Base-by-base conservation (phyloP, 2,888 invertebrate genomes). In the Drosophila mettleri region DNA sequence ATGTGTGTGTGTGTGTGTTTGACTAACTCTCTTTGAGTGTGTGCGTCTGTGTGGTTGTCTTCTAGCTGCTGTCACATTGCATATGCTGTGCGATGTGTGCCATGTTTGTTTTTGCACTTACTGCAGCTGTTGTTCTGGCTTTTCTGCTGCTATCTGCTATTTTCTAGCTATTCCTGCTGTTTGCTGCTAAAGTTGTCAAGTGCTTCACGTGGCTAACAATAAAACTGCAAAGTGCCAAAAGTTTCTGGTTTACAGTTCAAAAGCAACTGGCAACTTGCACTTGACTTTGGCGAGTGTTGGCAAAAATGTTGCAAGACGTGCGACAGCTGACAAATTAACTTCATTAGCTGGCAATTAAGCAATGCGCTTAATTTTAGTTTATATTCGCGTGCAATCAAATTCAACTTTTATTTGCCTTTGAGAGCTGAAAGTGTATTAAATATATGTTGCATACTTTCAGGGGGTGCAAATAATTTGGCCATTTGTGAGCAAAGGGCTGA, bases 141-240 rank as follows among this genome's bases (percentile, higher is more conserved):
- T 16, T 31, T 65, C 16, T 46, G 29, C 2, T 45, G 41, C 8
- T 5, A 2, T 34, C 9, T 45, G 27, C 14, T 7, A 31, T 20
- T 46, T 29, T 29, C 16, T 16, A 20, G 46, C 16, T 31, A 16
- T 29, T 33, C 2, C 48, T n/a, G 33, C 31, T 34, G 24, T 24
- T 67, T 31, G 33, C 36, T 16, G 36, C 8, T 34, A n/a, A 43
- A 60, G 51, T 57, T 67, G 67, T 68, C 52, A 53, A 52, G 46
- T 58, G 27, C 34, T 34, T 24, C 33, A 33, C 55, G 36, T 62
- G 54, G 31, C 60, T 18, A 38, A 61, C 69, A 69, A 62, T 34
- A 54, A 45, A 61, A 20, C 27, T 39, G 22, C 46, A 68, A 67
- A 60, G 41, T 49, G 38, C 46, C 46, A 18, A 36, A 66, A 51